Evolutionary conservation across 2,797 vertebrate genomes (phyloP).

Genomic region (Parauchenoglanis ngamensis): DNA sequence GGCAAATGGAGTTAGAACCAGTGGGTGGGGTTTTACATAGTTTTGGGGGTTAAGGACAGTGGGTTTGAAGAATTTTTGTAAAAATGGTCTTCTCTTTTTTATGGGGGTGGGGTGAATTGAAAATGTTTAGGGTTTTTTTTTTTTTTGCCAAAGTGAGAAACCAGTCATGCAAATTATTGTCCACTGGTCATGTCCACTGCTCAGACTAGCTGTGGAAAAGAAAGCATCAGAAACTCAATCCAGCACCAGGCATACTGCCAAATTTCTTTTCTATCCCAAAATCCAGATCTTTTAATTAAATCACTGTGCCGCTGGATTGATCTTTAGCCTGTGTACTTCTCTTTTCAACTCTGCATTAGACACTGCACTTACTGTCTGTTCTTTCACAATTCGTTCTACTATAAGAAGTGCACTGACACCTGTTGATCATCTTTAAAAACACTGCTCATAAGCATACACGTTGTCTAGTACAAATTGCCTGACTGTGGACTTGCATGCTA

Average conservation of each 20-base stretch:
- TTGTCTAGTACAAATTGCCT: constrained; percentile 24
- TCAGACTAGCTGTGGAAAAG: constrained; percentile 30
- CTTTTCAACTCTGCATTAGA: constrained; percentile 21
- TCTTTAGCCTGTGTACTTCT: neutral
- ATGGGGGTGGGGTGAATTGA: constrained; percentile 24
- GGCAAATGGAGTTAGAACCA: neutral
- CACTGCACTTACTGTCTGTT: constrained; percentile 36
- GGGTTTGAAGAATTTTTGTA: neutral
- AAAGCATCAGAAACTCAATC: neutral
- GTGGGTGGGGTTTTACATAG: neutral
- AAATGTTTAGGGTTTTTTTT: constrained; percentile 2
- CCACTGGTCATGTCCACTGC: constrained; percentile 43
- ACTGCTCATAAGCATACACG: neutral
- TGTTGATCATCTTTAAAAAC: constrained; percentile 4
- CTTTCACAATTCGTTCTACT: constrained; percentile 52
- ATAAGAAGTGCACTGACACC: constrained; percentile 31
- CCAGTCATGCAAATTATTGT: constrained; percentile 38
- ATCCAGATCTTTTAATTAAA: constrained; percentile 24
- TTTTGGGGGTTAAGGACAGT: neutral
- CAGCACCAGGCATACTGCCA: neutral
- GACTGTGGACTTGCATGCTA: constrained; percentile 24
- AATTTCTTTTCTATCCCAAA: neutral
- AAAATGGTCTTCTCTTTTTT: constrained; percentile 17
- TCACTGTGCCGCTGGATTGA: constrained; percentile 33
- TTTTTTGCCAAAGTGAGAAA: constrained; percentile 19